Evolutionary conservation across 2,888 invertebrate genomes (phyloP).

Genomic region (Agrochola circellaris): DNA sequence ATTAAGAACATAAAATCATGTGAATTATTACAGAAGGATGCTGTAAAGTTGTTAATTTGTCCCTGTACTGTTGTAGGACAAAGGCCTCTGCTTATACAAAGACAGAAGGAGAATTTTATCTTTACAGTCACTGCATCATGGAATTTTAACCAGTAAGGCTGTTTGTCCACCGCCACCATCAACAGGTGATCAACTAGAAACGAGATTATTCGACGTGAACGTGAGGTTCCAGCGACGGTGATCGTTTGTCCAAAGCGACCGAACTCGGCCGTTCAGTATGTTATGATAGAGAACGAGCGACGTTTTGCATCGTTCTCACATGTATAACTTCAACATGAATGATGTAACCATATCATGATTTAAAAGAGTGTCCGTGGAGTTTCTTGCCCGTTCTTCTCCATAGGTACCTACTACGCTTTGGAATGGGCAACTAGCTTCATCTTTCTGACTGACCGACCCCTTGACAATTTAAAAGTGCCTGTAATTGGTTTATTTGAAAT

Average conservation of each 20-base stretch:
- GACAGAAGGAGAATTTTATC: background rate
- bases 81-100: background rate
- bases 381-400: too few species aligned
- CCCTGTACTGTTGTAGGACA: too few species aligned
- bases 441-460: too few species aligned
- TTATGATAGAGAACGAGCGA: background rate
- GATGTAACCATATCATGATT: too few species aligned
- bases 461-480: too few species aligned
- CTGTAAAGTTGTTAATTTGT: background rate
- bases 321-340: too few species aligned
- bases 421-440: too few species aligned
- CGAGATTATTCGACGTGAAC: background rate
- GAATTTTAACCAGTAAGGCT: too few species aligned
- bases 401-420: too few species aligned
- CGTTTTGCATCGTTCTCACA: too few species aligned
- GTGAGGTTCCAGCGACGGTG: background rate
- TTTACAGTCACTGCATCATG: background rate
- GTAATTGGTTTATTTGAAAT: too few species aligned
- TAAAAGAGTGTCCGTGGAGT: too few species aligned
- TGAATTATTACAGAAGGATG: conserved; percentile 7
- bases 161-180: background rate
- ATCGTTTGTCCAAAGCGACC: background rate
- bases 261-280: background rate
- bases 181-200: background rate
- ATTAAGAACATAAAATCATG: conserved; percentile 11